phyloP scores from a whole-genome alignment of 2,797 vertebrate species.

The Pteropus rufus region DNA sequence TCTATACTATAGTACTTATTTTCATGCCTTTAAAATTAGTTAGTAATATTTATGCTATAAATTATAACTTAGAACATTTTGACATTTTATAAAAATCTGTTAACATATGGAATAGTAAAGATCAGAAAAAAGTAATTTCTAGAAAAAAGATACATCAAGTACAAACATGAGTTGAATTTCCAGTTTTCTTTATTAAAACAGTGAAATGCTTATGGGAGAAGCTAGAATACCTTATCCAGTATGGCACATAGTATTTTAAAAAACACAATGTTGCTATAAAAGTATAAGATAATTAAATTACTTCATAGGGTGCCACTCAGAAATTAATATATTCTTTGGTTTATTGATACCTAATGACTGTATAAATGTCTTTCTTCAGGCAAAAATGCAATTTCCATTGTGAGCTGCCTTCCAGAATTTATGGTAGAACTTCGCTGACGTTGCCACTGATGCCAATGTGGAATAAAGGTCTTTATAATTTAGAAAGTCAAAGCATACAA shows the following conservation, averaged over 20 bases:
- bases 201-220: neutral
- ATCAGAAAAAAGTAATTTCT: neutral
- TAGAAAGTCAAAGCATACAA: neutral
- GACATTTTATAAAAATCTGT: neutral
- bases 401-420: slow-evolving; percentile 63
- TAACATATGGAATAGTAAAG: neutral
- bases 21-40: neutral
- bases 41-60: neutral
- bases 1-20: neutral
- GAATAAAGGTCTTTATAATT: slow-evolving; percentile 66
- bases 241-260: neutral
- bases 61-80: slow-evolving; percentile 9
- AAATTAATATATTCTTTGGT: neutral
- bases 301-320: neutral
- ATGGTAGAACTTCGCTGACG: slow-evolving; percentile 52
- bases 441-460: slow-evolving; percentile 65
- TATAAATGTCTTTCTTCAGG: slow-evolving; percentile 66
- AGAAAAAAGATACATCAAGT: neutral
- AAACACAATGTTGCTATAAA: neutral
- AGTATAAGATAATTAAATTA: neutral
- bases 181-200: neutral
- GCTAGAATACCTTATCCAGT: neutral
- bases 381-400: slow-evolving; percentile 60
- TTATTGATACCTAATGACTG: slow-evolving; percentile 27
- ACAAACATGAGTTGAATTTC: slow-evolving; percentile 2